Evolutionary conservation across 2,113 vertebrate species (phyloP).

Genomic region (Poecilia latipinna): DNA sequence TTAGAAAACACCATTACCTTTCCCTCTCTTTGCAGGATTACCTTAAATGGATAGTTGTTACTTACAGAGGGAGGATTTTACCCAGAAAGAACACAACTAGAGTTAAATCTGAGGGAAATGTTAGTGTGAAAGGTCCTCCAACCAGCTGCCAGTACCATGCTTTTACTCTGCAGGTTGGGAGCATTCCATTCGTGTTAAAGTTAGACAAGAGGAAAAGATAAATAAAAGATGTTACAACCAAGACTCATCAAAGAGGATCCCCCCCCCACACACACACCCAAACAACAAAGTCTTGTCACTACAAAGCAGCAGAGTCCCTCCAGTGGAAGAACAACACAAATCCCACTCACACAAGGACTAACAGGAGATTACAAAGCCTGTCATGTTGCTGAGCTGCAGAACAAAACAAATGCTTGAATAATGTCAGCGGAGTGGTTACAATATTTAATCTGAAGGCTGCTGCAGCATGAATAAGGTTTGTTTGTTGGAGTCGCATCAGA

Average conservation of each 20-base stretch:
- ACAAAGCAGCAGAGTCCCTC: constrained; percentile 42
- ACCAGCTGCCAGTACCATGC: constrained; percentile 28
- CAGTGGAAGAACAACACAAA: constrained; percentile 14
- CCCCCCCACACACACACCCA: background rate
- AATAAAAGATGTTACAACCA: constrained; percentile 26
- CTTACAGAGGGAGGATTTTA: constrained; percentile 9
- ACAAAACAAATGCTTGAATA: constrained; percentile 24
- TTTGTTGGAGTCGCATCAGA: background rate
- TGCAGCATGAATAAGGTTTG: background rate
- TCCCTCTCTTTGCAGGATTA: constrained; percentile 52
- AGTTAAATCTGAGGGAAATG: background rate
- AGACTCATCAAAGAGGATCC: constrained; percentile 47
- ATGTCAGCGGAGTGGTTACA: constrained; percentile 5
- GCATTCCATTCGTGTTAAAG: constrained; percentile 34
- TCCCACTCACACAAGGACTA: constrained; percentile 13
- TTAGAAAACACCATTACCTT: constrained; percentile 47
- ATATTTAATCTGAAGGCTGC: background rate
- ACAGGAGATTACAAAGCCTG: constrained; percentile 32
- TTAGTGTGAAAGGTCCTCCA: constrained; percentile 11
- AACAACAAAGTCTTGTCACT: constrained; percentile 47
- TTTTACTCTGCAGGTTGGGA: constrained; percentile 17
- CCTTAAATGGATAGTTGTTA: constrained; percentile 37
- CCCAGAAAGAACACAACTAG: constrained; percentile 9
- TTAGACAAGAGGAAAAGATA: constrained; percentile 23
- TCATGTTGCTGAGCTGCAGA: constrained; percentile 19